A percentile compares a stretch with the other conserved stretches of the same genome.
phyloP scores from a whole-genome alignment of 2,113 vertebrate genomes.

The Tachysurus fulvidraco region DNA sequence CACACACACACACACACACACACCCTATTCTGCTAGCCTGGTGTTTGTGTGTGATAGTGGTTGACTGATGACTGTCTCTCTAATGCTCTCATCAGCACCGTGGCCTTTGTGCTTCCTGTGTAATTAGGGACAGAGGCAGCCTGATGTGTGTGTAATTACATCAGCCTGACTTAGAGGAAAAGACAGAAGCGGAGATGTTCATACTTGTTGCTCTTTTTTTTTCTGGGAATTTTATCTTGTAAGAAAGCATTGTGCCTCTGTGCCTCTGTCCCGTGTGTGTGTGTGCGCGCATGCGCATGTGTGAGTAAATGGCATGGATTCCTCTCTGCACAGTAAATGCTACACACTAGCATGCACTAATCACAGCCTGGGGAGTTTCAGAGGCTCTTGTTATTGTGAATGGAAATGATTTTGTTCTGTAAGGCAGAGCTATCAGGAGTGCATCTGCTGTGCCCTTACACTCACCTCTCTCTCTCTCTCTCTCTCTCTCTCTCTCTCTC shows the following conservation, averaged over 20 bases:
- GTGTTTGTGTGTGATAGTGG: constrained; percentile 31
- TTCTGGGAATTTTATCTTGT: background rate
- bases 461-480: background rate
- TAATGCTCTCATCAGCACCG: constrained; percentile 24
- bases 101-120: constrained; percentile 38
- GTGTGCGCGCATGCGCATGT: background rate
- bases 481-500: too few relatives aligned
- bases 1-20: constrained; percentile 8
- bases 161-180: constrained; percentile 12
- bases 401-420: background rate
- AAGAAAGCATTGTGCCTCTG: background rate
- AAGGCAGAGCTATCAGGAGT: background rate
- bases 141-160: constrained; percentile 29
- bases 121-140: constrained; percentile 32
- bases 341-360: background rate
- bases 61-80: constrained; percentile 30
- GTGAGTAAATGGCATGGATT: background rate
- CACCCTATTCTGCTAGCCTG: background rate
- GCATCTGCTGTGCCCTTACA: background rate
- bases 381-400: constrained; percentile 20
- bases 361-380: constrained; percentile 9
- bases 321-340: background rate
- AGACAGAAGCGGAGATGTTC: background rate
- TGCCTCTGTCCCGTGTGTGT: background rate
- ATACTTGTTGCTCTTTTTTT: background rate